A percentile compares a stretch with the other conserved stretches of the same genome.
Evolutionary conservation across 2,888 invertebrate genomes (phyloP).

Genomic region (Drosophila histrio): DNA sequence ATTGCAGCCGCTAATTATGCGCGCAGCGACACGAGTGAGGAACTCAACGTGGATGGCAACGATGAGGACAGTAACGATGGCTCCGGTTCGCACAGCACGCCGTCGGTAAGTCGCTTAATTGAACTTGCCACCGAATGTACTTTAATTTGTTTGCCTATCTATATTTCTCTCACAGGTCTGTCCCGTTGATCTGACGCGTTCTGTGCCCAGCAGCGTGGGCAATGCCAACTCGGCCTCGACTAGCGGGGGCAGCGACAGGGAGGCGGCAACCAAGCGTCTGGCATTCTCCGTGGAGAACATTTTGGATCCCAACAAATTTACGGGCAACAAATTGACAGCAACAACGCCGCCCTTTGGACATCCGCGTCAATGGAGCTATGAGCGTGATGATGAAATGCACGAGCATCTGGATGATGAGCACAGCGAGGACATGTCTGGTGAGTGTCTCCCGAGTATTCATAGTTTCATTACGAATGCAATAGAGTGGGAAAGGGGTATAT

Average conservation of each 20-base stretch:
- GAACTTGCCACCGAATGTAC: neutral
- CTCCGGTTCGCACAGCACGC: conserved; percentile 81
- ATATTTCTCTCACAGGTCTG: conserved; percentile 75
- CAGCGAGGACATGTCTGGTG: conserved; percentile 85
- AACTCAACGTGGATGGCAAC: conserved; percentile 84
- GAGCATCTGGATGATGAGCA: conserved; percentile 83
- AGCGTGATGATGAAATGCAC: conserved; percentile 84
- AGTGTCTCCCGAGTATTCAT: conserved; percentile 78
- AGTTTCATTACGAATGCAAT: neutral
- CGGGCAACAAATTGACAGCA: conserved; percentile 86
- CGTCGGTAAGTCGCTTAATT: conserved; percentile 82
- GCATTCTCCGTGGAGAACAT: conserved; percentile 97
- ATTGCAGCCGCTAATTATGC: conserved; percentile 83
- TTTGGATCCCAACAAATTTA: conserved; percentile 95
- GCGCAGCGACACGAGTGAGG: conserved; percentile 84
- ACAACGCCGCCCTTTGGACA: conserved; percentile 67
- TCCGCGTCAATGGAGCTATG: conserved; percentile 85
- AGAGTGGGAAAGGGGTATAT: neutral
- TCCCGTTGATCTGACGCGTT: conserved; percentile 84
- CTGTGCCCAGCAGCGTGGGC: conserved; percentile 73
- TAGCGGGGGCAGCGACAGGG: conserved; percentile 82
- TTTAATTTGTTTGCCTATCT: neutral
- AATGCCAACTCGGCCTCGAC: conserved; percentile 73
- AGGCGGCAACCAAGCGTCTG: conserved; percentile 85
- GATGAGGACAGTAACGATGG: conserved; percentile 84